Evolutionary conservation across 2,888 invertebrate species (phyloP).

Genomic region (Zygaena filipendulae): DNA sequence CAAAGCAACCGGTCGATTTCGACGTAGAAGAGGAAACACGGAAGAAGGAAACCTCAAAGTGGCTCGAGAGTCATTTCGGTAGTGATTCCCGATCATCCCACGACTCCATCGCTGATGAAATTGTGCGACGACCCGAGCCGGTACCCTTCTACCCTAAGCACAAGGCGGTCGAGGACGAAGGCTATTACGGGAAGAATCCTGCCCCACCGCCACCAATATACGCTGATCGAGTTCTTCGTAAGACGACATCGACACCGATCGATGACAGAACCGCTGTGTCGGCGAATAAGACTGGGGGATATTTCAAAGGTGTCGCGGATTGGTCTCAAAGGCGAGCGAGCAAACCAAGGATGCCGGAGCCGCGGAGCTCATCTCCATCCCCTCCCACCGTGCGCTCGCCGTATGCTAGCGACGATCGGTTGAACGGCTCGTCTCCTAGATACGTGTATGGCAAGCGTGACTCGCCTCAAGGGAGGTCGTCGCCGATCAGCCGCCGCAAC

Average conservation of each 20-base stretch:
- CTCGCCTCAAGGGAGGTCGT: constrained; percentile 49
- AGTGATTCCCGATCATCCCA: constrained; percentile 84
- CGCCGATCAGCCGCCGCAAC: constrained; percentile 51
- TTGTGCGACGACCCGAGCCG: constrained; percentile 71
- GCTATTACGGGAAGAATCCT: constrained; percentile 53
- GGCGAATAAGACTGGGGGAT: constrained; percentile 60
- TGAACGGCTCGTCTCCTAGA: constrained; percentile 47
- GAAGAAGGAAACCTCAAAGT: constrained; percentile 90
- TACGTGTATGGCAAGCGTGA: constrained; percentile 54
- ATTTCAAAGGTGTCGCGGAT: constrained; percentile 81
- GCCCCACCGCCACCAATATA: constrained; percentile 54
- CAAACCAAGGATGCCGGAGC: constrained; percentile 62
- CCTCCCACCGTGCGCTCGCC: constrained; percentile 51
- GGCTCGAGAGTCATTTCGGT: constrained; percentile 92
- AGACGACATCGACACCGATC: constrained; percentile 64
- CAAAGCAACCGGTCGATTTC: constrained; percentile 84
- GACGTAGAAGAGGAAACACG: constrained; percentile 90
- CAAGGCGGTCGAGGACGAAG: constrained; percentile 56
- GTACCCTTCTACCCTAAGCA: constrained; percentile 84
- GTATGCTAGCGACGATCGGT: constrained; percentile 47
- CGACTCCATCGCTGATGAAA: constrained; percentile 75
- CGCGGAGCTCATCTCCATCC: constrained; percentile 55
- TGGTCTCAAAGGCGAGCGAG: constrained; percentile 77
- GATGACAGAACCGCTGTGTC: constrained; percentile 56
- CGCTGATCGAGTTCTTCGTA: constrained; percentile 55